phyloP scores from a whole-genome alignment of 2,888 invertebrate genomes.

The Drosophila paranaensis region DNA sequence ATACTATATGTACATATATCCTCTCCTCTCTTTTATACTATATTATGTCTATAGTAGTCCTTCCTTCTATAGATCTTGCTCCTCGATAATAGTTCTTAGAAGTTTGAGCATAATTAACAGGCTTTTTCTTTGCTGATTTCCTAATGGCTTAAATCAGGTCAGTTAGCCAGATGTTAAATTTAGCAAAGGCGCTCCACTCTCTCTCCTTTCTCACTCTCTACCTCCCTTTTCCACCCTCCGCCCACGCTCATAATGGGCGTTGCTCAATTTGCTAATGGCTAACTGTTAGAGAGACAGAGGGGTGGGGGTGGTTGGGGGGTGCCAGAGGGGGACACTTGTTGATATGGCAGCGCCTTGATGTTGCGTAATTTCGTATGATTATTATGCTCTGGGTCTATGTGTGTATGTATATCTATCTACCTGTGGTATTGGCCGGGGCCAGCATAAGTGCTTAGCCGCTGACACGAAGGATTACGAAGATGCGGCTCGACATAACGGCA shows the following conservation, averaged over 20 bases:
- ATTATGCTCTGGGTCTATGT: slow-evolving; percentile 31
- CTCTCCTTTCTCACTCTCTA: not conserved
- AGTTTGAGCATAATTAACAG: slow-evolving; percentile 54
- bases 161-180: slow-evolving; percentile 25
- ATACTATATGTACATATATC: too few species aligned
- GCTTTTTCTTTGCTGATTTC: slow-evolving; percentile 14
- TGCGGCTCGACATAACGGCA: slow-evolving; percentile 5
- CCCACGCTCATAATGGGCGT: slow-evolving; percentile 50
- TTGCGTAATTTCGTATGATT: slow-evolving; percentile 49
- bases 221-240: not conserved
- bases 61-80: not conserved
- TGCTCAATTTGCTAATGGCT: slow-evolving; percentile 66
- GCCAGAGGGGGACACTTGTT: slow-evolving; percentile 52
- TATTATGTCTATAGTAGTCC: too few species aligned
- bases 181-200: slow-evolving; percentile 2
- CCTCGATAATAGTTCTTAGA: not conserved
- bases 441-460: slow-evolving; percentile 12
- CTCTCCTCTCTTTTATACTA: too few species aligned
- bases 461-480: slow-evolving; percentile 9
- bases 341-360: slow-evolving; percentile 60
- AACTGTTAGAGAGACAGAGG: not conserved
- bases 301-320: too few species aligned
- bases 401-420: not conserved
- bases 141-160: slow-evolving; percentile 59
- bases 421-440: not conserved